A percentile compares a stretch with the other conserved stretches of the same genome.
Evolutionary conservation across 2,888 invertebrate genomes (phyloP).

Genomic region (Crossocerus cetratus): DNA sequence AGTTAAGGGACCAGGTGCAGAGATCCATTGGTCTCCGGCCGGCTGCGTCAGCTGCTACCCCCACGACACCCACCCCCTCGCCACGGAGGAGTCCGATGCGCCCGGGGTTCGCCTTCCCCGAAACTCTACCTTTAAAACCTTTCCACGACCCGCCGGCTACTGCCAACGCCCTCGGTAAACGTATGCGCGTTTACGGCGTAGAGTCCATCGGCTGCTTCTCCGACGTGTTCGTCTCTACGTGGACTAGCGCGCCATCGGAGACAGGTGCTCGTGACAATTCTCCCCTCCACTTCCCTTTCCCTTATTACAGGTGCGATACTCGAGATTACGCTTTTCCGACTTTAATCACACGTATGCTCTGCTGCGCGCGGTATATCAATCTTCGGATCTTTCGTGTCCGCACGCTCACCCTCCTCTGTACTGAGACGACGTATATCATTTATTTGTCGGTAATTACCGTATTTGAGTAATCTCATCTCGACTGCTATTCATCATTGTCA

Average conservation of each 20-base stretch:
- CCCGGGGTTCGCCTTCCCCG: slow-evolving; percentile 26
- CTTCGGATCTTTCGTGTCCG: too few relatives aligned
- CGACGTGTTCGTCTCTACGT: slow-evolving; percentile 19
- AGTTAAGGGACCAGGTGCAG: slow-evolving; percentile 55
- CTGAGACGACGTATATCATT: too few relatives aligned
- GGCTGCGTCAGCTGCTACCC: slow-evolving; percentile 57
- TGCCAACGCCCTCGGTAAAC: slow-evolving; percentile 41
- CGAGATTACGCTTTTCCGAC: neutral
- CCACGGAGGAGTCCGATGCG: slow-evolving; percentile 22
- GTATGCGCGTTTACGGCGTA: slow-evolving; percentile 36
- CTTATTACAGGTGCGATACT: slow-evolving; percentile 1
- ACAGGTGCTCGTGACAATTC: slow-evolving; percentile 37
- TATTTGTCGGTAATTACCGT: too few relatives aligned
- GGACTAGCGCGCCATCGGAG: slow-evolving; percentile 21
- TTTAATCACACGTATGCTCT: neutral
- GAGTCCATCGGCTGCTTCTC: slow-evolving; percentile 18
- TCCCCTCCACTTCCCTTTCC: neutral
- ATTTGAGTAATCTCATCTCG: too few relatives aligned
- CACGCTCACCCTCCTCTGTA: too few relatives aligned
- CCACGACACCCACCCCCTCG: slow-evolving; percentile 50
- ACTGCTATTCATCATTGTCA: too few relatives aligned
- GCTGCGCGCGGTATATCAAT: too few relatives aligned
- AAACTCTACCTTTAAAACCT: slow-evolving; percentile 42
- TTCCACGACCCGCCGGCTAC: slow-evolving; percentile 21
- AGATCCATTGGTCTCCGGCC: slow-evolving; percentile 41